A percentile compares a stretch with the other conserved stretches of the same genome.
Evolutionary conservation across 2,888 invertebrate genomes (phyloP).

Genomic region (Baronia brevicornis): DNA sequence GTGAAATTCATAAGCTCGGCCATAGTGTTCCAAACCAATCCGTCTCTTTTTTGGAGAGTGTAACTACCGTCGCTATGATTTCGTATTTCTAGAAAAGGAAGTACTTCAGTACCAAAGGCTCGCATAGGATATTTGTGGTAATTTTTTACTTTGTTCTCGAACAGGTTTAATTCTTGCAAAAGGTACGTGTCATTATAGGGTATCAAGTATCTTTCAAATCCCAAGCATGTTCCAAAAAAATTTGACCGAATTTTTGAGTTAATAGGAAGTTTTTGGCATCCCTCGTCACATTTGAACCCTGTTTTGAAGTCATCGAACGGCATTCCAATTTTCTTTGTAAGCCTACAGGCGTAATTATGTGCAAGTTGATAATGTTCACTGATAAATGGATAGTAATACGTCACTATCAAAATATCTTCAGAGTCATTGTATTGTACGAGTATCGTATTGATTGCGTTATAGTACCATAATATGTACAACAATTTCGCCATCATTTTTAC

Average conservation of each 20-base stretch:
- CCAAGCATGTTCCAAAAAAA: constrained; percentile 51
- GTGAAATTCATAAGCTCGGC: constrained; percentile 50
- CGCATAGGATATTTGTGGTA: constrained; percentile 43
- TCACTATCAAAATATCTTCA: constrained; percentile 26
- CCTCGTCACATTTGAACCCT: constrained; percentile 40
- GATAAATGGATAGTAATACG: constrained; percentile 41
- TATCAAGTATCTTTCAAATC: constrained; percentile 32
- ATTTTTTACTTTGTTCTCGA: constrained; percentile 45
- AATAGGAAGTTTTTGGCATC: constrained; percentile 42
- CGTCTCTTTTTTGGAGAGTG: constrained; percentile 43
- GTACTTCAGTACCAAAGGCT: constrained; percentile 33
- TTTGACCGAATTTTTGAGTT: constrained; percentile 35
- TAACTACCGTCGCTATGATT: constrained; percentile 35
- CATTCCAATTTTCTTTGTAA: constrained; percentile 36
- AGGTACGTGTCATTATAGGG: constrained; percentile 23
- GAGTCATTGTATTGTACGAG: constrained; percentile 39
- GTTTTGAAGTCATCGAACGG: constrained; percentile 34
- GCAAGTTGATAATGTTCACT: constrained; percentile 31
- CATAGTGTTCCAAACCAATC: constrained; percentile 49
- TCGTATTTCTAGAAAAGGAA: constrained; percentile 40
- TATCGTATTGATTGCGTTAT: constrained; percentile 39
- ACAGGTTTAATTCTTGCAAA: constrained; percentile 27
- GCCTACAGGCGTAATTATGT: constrained; percentile 45
- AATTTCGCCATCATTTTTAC: constrained; percentile 33
- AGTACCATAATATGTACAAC: constrained; percentile 51